phyloP scores from a whole-genome alignment of 2,797 vertebrate species.

The Acropternis orthonyx region DNA sequence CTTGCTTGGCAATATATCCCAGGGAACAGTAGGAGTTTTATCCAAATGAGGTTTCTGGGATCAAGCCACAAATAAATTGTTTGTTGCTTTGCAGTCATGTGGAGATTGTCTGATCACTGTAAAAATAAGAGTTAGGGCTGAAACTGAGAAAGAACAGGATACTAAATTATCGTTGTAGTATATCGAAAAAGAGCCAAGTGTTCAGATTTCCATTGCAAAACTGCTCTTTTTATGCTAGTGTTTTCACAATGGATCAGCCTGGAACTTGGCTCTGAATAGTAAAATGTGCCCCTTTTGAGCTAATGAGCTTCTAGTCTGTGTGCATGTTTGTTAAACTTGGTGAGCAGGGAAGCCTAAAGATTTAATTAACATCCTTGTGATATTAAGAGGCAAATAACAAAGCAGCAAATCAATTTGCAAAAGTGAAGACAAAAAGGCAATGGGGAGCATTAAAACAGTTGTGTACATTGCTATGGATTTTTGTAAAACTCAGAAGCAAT shows the following conservation, averaged over 20 bases:
- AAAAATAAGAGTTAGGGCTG: not conserved
- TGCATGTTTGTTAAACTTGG: slow-evolving; percentile 5
- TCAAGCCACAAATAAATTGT: not conserved
- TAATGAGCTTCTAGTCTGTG: not conserved
- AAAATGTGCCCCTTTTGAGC: not conserved
- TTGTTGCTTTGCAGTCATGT: not conserved
- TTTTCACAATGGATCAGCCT: slow-evolving; percentile 14
- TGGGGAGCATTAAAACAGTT: not conserved
- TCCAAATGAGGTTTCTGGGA: not conserved
- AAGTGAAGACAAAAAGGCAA: not conserved
- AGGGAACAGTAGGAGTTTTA: not conserved
- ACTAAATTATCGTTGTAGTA: not conserved
- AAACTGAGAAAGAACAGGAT: not conserved
- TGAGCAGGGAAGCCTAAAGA: not conserved
- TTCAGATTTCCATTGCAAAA: not conserved
- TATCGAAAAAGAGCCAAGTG: not conserved
- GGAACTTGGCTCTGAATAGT: not conserved
- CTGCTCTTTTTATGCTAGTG: not conserved
- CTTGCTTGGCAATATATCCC: not conserved
- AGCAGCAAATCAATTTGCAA: not conserved
- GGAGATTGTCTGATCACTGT: not conserved
- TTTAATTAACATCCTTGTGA: slow-evolving; percentile 26
- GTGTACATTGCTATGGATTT: slow-evolving; percentile 1
- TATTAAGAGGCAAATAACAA: slow-evolving; percentile 33
- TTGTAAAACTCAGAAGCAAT: not conserved